Conservation (phyloP, 2,888 invertebrate genomes). For the Mimachlamys varia region DNA sequence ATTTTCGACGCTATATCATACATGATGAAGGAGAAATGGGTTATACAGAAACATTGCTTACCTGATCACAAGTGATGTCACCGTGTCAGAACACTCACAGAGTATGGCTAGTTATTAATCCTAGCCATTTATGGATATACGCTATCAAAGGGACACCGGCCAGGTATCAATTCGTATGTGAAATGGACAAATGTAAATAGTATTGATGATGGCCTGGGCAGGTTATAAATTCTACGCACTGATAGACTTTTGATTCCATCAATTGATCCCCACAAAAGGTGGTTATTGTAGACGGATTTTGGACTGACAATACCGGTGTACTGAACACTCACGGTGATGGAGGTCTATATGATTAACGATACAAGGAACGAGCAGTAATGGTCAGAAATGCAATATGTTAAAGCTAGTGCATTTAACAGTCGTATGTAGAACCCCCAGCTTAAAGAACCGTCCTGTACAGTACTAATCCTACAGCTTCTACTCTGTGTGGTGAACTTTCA, state of each 20-base stretch:
- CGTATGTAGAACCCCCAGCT: background rate
- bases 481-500: background rate
- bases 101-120: background rate
- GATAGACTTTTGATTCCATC: slow-evolving; percentile 6
- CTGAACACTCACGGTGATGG: background rate
- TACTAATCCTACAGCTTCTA: background rate
- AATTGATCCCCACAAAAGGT: background rate
- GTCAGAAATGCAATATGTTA: background rate
- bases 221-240: background rate
- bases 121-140: background rate
- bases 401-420: background rate
- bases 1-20: background rate
- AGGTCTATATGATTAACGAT: background rate
- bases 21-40: background rate
- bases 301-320: background rate
- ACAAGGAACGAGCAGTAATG: background rate
- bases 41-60: background rate
- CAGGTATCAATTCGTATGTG: background rate
- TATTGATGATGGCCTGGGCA: background rate
- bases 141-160: background rate
- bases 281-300: background rate
- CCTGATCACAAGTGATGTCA: background rate
- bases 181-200: slow-evolving; percentile 18
- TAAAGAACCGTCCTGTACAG: background rate
- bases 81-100: background rate